Base-by-base conservation (phyloP, 2,797 vertebrate genomes). In the Sebastolobus alascanus region DNA sequence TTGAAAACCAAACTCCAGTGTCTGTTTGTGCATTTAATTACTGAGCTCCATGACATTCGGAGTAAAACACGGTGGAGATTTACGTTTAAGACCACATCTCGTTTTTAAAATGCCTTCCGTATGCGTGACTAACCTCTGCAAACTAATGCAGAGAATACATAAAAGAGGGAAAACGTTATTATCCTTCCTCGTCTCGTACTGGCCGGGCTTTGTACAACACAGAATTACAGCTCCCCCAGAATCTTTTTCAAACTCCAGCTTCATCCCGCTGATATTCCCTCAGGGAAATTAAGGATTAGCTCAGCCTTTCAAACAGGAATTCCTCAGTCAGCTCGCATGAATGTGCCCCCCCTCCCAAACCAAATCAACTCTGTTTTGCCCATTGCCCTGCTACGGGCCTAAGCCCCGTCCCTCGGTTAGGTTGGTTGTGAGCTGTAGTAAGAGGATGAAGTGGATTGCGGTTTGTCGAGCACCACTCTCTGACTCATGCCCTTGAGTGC, bases 201-300 rank as follows among this genome's bases (percentile, higher is more conserved):
- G 80, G 73, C 85, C 37, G 8, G 56, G 83, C 87, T 91, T 92
- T 93, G 87, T 90, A n/a, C 75, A 68, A 72, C 82, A 54, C 79
- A 67, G 82, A 90, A 92, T 89, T 86, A 84, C 71, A 88, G 86
- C 85, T n/a, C 80, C 84, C 86, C 79, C 87, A 84, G 86, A 93
- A 91, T 93, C 89, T 86, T 84, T 92, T 90, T 92, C 92, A 90
- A 84, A 93, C 87, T 84, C 61, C 61, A 35, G 86, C 86, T 82
- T 92, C 90, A 92, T 93, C 90, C 88, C 72, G 59, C 50, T 88
- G 90, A 94, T 94, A 93, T 93, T 95, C 93, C 95, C 93, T 92
- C 88, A 86, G 95, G 92, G 93, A 95, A 95, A 95, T 95, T 91
- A 94, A 91, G 94, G 95, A 96, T 96, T 96, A 95, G 87, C 86